A percentile compares a stretch with the other conserved stretches of the same genome.
Conservation (phyloP, 1,140 invertebrate species). For the Phocides pigmalion region DNA sequence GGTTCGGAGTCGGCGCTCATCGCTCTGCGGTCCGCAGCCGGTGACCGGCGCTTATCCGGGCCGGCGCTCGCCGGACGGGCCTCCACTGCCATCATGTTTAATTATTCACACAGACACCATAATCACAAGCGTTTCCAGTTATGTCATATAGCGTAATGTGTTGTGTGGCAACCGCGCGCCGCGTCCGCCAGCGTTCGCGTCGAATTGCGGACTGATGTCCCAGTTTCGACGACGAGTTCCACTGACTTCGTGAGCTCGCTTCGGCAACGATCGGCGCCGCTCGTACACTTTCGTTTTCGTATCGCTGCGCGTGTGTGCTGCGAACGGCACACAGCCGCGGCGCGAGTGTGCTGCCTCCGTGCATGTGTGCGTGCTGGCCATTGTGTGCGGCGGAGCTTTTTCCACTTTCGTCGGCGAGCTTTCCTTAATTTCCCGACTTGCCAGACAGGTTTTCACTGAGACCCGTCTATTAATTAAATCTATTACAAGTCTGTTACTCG, state of each 20-base stretch:
- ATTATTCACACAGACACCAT: conserved; percentile 69
- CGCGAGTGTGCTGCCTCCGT: conserved; percentile 40
- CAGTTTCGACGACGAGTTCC: conserved; percentile 78
- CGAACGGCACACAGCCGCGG: conserved; percentile 44
- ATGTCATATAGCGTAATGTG: conserved; percentile 75
- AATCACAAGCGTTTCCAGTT: conserved; percentile 70
- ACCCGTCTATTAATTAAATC: conserved; percentile 54
- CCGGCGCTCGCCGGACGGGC: conserved; percentile 70
- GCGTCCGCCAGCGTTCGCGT: conserved; percentile 73
- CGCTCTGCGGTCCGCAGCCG: conserved; percentile 60
- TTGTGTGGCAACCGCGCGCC: conserved; percentile 56
- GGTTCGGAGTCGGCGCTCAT: conserved; percentile 67
- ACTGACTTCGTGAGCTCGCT: conserved; percentile 81
- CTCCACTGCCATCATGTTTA: conserved; percentile 77
- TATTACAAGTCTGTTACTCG: conserved; percentile 38
- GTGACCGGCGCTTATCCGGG: conserved; percentile 54
- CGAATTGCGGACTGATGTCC: conserved; percentile 78
- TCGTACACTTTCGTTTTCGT: conserved; percentile 83
- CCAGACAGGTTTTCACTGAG: conserved; percentile 69
- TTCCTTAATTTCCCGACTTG: conserved; percentile 78
- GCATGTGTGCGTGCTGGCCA: conserved; percentile 53
- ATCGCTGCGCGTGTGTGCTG: conserved; percentile 49
- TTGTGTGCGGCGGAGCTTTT: conserved; percentile 65
- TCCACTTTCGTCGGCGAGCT: conserved; percentile 76
- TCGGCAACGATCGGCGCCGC: conserved; percentile 71